Conservation (phyloP, 2,888 invertebrate species). For the Chloroclystis v-ata region DNA sequence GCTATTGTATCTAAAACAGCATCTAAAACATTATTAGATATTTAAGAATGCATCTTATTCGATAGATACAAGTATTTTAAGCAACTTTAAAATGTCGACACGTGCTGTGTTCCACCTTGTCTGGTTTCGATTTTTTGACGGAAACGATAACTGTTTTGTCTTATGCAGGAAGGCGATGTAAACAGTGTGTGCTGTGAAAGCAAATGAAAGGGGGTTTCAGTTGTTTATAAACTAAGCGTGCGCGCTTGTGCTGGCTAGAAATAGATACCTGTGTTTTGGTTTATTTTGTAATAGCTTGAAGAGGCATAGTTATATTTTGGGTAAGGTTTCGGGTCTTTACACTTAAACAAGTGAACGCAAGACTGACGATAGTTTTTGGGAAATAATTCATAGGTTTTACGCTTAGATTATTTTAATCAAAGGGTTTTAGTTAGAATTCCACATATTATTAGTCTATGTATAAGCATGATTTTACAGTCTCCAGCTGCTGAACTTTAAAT, state of each 20-base stretch:
- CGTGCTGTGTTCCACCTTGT: slow-evolving; percentile 13
- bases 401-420: too few relatives aligned
- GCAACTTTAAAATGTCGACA: not conserved
- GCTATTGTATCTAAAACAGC: too few relatives aligned
- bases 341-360: not conserved
- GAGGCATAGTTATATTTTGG: not conserved
- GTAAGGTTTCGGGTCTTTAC: not conserved
- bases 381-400: too few relatives aligned
- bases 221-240: slow-evolving; percentile 38
- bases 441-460: too few relatives aligned
- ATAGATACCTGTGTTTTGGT: slow-evolving; percentile 34
- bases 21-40: too few relatives aligned
- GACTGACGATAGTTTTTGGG: too few relatives aligned
- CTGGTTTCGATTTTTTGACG: slow-evolving; percentile 31
- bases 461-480: too few relatives aligned
- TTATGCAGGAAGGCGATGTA: slow-evolving; percentile 48
- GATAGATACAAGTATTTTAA: too few relatives aligned
- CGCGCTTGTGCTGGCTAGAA: slow-evolving; percentile 18
- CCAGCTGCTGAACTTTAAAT: too few relatives aligned
- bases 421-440: too few relatives aligned
- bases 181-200: slow-evolving; percentile 55
- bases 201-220: slow-evolving; percentile 43
- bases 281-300: slow-evolving; percentile 28
- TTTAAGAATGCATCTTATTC: too few relatives aligned
- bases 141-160: slow-evolving; percentile 25